Base-by-base conservation (phyloP, 2,888 invertebrate genomes). In the Melanostoma mellinum region DNA sequence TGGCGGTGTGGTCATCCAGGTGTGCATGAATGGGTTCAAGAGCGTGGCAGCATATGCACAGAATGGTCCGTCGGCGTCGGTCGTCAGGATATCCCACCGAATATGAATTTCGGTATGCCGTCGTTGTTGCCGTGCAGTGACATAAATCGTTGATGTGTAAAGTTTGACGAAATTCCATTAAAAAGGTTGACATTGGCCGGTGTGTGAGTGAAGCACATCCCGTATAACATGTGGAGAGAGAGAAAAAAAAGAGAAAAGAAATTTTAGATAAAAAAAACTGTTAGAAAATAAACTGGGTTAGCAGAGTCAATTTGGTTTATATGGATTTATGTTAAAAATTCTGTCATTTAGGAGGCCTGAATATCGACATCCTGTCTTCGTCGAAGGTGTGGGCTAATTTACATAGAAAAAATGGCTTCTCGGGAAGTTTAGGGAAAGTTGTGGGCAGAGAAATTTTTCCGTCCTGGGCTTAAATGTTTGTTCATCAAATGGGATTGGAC, bases 91-190 rank as follows among this genome's bases (percentile, higher is more conserved):
- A 6, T 78, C 30, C 56, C 50, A n/a, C 48, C 1, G 72, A 55
- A 56, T 67, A 63, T 82, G 77, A 68, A 67, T 73, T 81, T 71
- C 46, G 46, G 36, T 46, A 61, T 61, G 44, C 36, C 61, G 20
- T 20, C 20, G 76, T 76, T 69, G 63, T 69, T 63, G 69, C 76
- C 76, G 56, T 77, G 72, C 61, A 73, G 73, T 73, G 73, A 77
- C 80, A 72, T 76, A 67, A 71, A 71, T 81, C 68, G 81, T 55
- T 72, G 77, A 77, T 77, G 72, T 77, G 77, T 73, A 73, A 82
- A 72, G 72, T 77, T 20, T 82, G 81, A 81, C 67, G 35, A 56
- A 72, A 76, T 81, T 77, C 77, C 81, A 82, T 82, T 77, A 69
- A 82, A 72, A 76, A 77, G 73, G 77, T 77, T 72, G 77, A 73